A percentile compares a stretch with the other conserved stretches of the same genome.
Evolutionary conservation across 2,888 invertebrate species (phyloP).

Genomic region (Hirtodrosophila duncani): DNA sequence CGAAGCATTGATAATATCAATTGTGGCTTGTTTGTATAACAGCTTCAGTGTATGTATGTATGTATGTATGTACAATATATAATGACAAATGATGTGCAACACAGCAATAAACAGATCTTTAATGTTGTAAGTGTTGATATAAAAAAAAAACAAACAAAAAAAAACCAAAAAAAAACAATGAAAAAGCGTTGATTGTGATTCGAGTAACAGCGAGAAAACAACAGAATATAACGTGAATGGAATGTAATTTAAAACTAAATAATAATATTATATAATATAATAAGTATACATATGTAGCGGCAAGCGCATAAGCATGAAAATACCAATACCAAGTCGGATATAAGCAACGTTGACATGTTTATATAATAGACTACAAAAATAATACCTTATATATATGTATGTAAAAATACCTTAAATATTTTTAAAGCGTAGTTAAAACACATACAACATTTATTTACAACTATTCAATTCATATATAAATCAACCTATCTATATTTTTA

Average conservation of each 20-base stretch:
- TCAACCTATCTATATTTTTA: too few species aligned
- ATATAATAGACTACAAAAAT: too few species aligned
- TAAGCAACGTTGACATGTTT: too few species aligned
- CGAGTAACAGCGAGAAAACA: slow-evolving; percentile 48
- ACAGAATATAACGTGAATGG: slow-evolving; percentile 16
- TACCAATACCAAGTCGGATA: too few species aligned
- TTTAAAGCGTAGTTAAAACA: too few species aligned
- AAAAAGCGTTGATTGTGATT: slow-evolving; percentile 72
- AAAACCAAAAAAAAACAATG: slow-evolving; percentile 6
- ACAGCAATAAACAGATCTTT: slow-evolving; percentile 40
- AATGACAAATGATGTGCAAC: background rate
- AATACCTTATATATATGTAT: too few species aligned
- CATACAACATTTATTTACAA: too few species aligned
- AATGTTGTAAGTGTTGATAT: slow-evolving; percentile 55
- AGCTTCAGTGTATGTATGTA: background rate
- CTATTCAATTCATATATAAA: too few species aligned
- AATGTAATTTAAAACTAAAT: slow-evolving; percentile 23
- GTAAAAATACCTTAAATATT: too few species aligned
- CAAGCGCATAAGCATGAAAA: too few species aligned
- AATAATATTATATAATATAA: slow-evolving; percentile 1
- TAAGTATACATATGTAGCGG: slow-evolving; percentile 29
- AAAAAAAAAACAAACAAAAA: slow-evolving; percentile 1
- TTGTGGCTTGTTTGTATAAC: background rate
- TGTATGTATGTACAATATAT: slow-evolving; percentile 1
- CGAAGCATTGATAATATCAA: too few species aligned